Base-by-base conservation (phyloP, 1,140 invertebrate species). In the Sinella curviseta region DNA sequence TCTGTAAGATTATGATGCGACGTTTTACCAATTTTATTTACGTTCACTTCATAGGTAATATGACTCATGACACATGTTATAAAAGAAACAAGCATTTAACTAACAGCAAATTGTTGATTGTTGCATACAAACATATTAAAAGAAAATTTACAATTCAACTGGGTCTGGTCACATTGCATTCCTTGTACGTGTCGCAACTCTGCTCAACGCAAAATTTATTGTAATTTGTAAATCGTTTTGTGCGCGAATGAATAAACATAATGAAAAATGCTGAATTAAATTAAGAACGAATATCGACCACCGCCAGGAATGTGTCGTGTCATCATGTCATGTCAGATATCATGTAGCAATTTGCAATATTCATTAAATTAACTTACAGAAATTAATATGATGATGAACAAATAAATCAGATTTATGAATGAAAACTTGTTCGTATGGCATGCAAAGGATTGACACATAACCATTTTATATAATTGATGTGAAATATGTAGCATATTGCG, bases 351-450 rank as follows among this genome's bases (percentile, higher is more conserved):
- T 70, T 70, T 70, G 65, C 65, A 70, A 60, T 60, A 26, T 70
- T 30, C n/a, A 70, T 70, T 70, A 70, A 33, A 70, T 30, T 70
- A 4, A 31, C 24, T 24, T 4, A 30, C 65, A 70, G 14, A 70
- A 70, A 70, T 31, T 70, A 31, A 70, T 31, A 31, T 70, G 12
- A 33, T 48, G 39, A 70, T 70, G 26, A 14, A 4, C 30, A 70
- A 70, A 70, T 70, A 70, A 70, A 70, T 70, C 65, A 31, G 65
- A 70, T 33, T 70, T 33, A 70, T 70, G 65, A 70, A 70, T 70
- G 65, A 70, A 70, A 70, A 70, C 65, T 31, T 31, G 65, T 70
- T 70, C 31, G 8, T 20, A 48, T 70, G 8, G 12, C 65, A 70
- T 70, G 65, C 65, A 70, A 70, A 8, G 31, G 30, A 70, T 70